Percentiles rank a stretch among this genome's conserved stretches.
These are phyloP conservation scores for Cricetomys ansorgei DNA, from an alignment of 2,113 vertebrate genomes.

Conservation along the genomic window DNA sequence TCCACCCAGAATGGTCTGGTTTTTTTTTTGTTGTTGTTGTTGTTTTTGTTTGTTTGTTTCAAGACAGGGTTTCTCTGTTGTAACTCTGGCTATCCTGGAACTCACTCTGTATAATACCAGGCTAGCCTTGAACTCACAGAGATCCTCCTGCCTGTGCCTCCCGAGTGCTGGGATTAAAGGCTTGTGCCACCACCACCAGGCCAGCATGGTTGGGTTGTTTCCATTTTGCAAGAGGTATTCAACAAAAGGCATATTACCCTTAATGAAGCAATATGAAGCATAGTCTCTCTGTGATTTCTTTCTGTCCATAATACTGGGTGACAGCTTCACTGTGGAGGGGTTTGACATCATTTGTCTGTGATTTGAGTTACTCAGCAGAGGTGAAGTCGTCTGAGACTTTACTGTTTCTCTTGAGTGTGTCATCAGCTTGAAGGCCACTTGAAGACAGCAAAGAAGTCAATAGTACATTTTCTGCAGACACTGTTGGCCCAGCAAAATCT, in stretches of 20 bases:
- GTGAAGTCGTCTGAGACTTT: conserved; percentile 9
- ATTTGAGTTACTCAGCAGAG: conserved; percentile 40
- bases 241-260: conserved; percentile 92
- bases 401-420: background rate
- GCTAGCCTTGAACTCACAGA: too few species aligned
- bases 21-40: too few species aligned
- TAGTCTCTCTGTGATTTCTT: conserved; percentile 94
- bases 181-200: too few species aligned
- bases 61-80: too few species aligned
- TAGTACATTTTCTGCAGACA: background rate
- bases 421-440: background rate
- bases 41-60: too few species aligned
- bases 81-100: too few species aligned
- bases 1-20: conserved; percentile 98
- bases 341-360: conserved; percentile 50
- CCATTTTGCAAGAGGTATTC: conserved; percentile 91
- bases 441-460: background rate
- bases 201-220: conserved; percentile 95
- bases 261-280: conserved; percentile 94
- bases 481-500: background rate
- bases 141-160: too few species aligned
- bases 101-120: too few species aligned
- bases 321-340: conserved; percentile 61
- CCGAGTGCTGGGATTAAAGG: too few species aligned
- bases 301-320: conserved; percentile 74